These are phyloP conservation scores for Euwallacea fornicatus DNA, from an alignment of 1,140 invertebrate genomes.

Conservation along the genomic window DNA sequence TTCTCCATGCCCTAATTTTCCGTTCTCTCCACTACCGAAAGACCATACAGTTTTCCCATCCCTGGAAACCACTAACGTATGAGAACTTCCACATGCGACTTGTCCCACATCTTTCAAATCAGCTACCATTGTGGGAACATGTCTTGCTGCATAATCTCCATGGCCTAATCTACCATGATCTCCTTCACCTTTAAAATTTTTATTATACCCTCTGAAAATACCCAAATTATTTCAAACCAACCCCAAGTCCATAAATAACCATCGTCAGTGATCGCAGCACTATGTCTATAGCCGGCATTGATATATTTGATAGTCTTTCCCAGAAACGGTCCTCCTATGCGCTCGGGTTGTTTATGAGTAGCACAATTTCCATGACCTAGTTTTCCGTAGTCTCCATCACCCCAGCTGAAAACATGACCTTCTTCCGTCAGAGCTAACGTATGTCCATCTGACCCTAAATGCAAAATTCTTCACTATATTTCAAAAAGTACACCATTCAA, in stretches of 20 bases:
- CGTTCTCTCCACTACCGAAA: conserved; percentile 65
- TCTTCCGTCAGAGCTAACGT: conserved; percentile 93
- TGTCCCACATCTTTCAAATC: conserved; percentile 62
- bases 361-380: conserved; percentile 68
- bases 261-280: conserved; percentile 61
- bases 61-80: conserved; percentile 64
- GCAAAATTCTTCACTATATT: background rate
- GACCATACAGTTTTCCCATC: conserved; percentile 70
- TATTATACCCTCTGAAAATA: background rate
- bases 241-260: conserved; percentile 63
- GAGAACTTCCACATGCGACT: conserved; percentile 66
- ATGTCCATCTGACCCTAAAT: conserved; percentile 71
- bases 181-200: conserved; percentile 56
- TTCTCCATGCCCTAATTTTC: conserved; percentile 66
- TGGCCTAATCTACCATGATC: conserved; percentile 65
- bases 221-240: background rate
- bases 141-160: conserved; percentile 58
- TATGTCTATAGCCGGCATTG: conserved; percentile 67
- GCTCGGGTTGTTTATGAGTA: conserved; percentile 62
- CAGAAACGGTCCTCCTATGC: conserved; percentile 56
- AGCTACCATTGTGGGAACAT: conserved; percentile 61
- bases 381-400: conserved; percentile 97
- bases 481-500: background rate
- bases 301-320: conserved; percentile 59
- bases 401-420: conserved; percentile 95